Conservation (phyloP, 2,113 vertebrate genomes). For the Platysternon megacephalum region DNA sequence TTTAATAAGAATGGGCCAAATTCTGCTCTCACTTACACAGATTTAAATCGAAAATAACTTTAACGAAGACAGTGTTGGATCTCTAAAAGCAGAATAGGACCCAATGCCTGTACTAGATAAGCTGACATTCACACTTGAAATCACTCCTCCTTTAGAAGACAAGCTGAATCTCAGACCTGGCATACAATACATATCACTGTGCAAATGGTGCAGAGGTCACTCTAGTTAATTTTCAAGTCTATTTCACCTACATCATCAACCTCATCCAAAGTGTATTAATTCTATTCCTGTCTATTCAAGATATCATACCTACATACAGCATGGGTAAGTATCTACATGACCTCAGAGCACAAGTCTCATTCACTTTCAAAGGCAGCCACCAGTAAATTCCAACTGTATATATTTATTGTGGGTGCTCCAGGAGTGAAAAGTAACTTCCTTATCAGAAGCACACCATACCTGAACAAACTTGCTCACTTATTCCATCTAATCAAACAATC, state of each 20-base stretch:
- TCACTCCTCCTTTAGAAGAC: neutral
- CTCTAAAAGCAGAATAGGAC: neutral
- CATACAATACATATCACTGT: neutral
- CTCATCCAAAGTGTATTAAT: neutral
- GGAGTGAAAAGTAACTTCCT: neutral
- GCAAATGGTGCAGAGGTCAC: neutral
- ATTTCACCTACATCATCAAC: neutral
- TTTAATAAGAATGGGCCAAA: neutral
- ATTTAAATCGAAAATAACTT: neutral
- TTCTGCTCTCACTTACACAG: neutral
- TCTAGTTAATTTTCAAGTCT: neutral
- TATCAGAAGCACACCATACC: neutral
- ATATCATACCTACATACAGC: neutral
- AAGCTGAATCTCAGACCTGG: neutral
- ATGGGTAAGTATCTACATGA: neutral
- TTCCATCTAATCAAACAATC: neutral
- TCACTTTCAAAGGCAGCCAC: neutral
- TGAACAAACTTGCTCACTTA: neutral
- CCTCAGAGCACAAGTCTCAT: neutral
- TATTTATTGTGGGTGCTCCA: neutral
- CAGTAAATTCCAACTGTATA: neutral
- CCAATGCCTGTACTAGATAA: neutral
- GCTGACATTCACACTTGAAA: neutral
- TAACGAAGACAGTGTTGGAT: neutral
- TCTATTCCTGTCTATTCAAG: neutral